Conservation (phyloP, 2,888 invertebrate species). For the Noctua fimbriata region DNA sequence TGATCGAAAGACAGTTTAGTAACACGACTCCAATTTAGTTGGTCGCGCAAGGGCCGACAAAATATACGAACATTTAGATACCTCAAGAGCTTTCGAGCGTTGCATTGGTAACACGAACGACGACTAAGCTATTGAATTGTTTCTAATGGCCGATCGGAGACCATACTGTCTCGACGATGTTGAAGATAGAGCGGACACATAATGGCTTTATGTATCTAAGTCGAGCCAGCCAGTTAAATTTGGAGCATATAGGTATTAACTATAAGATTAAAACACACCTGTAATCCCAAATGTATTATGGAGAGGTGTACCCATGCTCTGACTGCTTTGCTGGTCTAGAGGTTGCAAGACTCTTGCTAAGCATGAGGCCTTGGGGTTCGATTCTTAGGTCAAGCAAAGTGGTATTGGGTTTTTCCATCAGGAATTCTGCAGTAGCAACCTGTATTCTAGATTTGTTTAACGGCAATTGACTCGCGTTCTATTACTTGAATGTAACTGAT, state of each 20-base stretch:
- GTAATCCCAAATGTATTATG: not conserved
- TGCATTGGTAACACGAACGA: conserved; percentile 33
- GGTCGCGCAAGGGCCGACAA: not conserved
- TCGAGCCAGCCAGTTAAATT: not conserved
- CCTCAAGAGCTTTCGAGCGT: not conserved
- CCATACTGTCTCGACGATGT: not conserved
- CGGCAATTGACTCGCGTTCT: not conserved
- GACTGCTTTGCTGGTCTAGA: not conserved
- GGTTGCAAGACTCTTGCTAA: not conserved
- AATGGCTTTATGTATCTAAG: not conserved
- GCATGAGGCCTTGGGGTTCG: not conserved
- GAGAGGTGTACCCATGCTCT: not conserved
- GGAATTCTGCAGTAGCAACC: not conserved
- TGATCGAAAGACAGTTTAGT: not conserved
- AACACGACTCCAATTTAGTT: not conserved
- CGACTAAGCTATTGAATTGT: conserved; percentile 45
- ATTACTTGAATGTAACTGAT: not conserved
- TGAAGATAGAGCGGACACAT: not conserved
- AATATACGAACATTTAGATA: not conserved
- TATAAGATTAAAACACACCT: not conserved
- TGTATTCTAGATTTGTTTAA: not conserved
- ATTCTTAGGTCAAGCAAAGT: not conserved
- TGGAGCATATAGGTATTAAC: not conserved
- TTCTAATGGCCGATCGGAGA: conserved; percentile 41
- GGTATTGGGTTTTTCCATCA: not conserved